Percentiles rank a stretch among this genome's conserved stretches.
These are phyloP conservation scores for Euzophera pinguis DNA, from an alignment of 2,888 invertebrate genomes.

Conservation along the genomic window DNA sequence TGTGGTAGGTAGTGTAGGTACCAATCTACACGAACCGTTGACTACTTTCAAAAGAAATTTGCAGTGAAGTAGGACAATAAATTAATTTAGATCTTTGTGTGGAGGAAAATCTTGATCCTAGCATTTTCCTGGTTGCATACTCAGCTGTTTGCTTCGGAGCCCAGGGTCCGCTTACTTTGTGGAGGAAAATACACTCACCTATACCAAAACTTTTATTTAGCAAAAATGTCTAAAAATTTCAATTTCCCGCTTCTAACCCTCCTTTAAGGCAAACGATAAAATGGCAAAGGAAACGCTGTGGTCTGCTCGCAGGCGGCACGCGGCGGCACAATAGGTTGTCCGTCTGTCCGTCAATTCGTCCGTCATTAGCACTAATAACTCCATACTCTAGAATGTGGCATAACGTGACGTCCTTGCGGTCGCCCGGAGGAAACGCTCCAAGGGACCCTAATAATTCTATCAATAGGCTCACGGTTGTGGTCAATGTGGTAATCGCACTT, in stretches of 20 bases:
- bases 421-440: slow-evolving; percentile 48
- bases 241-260: neutral
- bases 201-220: too few species aligned
- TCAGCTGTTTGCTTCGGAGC: too few species aligned
- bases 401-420: slow-evolving; percentile 61
- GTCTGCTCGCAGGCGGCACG: slow-evolving; percentile 33
- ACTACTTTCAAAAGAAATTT: too few species aligned
- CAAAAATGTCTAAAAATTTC: too few species aligned
- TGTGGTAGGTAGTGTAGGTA: too few species aligned
- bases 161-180: too few species aligned
- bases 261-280: slow-evolving; percentile 18
- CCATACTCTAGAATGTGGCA: slow-evolving; percentile 53
- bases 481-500: slow-evolving; percentile 55
- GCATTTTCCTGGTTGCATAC: too few species aligned
- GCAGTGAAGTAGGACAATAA: too few species aligned
- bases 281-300: slow-evolving; percentile 52
- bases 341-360: slow-evolving; percentile 44
- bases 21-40: too few species aligned
- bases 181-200: too few species aligned
- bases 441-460: slow-evolving; percentile 64
- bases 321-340: slow-evolving; percentile 42
- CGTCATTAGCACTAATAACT: slow-evolving; percentile 72
- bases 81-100: too few species aligned
- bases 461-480: slow-evolving; percentile 65
- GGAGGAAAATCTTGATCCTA: too few species aligned